Conservation (phyloP, 2,113 vertebrate genomes). For the Hassar affinis region DNA sequence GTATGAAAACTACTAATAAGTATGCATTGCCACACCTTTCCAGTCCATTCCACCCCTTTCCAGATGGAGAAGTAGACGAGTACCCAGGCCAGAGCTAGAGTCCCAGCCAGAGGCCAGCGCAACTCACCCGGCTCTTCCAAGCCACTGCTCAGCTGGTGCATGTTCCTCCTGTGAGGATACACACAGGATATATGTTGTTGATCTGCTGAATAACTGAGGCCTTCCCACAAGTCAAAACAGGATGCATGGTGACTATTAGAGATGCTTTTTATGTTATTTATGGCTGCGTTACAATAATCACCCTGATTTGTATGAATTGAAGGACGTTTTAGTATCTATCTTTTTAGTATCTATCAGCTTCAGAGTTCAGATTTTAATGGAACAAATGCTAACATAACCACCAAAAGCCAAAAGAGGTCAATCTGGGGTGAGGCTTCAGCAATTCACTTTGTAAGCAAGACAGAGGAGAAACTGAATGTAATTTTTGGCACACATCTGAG, state of each 20-base stretch:
- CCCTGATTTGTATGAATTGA: background rate
- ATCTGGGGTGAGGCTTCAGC: background rate
- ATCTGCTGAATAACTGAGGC: background rate
- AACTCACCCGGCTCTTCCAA: constrained; percentile 81
- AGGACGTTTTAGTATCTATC: background rate
- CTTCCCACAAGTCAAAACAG: background rate
- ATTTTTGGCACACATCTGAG: background rate
- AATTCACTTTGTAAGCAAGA: background rate
- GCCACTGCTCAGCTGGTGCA: constrained; percentile 82
- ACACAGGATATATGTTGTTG: constrained; percentile 5
- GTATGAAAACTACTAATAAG: background rate
- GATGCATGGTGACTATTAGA: background rate
- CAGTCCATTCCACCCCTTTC: constrained; percentile 93
- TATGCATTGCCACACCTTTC: constrained; percentile 75
- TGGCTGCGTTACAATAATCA: background rate
- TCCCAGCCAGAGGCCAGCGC: constrained; percentile 85
- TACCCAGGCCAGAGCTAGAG: constrained; percentile 83
- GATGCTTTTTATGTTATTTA: background rate
- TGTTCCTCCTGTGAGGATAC: constrained; percentile 77
- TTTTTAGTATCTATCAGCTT: background rate
- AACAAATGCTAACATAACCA: background rate
- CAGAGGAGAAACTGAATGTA: background rate
- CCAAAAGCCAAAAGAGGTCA: background rate
- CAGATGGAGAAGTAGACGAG: constrained; percentile 94
- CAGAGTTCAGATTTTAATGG: background rate